Percentiles rank a stretch among this genome's conserved stretches.
phyloP scores from a whole-genome alignment of 2,888 invertebrate species.

The Napeogenes sylphis region DNA sequence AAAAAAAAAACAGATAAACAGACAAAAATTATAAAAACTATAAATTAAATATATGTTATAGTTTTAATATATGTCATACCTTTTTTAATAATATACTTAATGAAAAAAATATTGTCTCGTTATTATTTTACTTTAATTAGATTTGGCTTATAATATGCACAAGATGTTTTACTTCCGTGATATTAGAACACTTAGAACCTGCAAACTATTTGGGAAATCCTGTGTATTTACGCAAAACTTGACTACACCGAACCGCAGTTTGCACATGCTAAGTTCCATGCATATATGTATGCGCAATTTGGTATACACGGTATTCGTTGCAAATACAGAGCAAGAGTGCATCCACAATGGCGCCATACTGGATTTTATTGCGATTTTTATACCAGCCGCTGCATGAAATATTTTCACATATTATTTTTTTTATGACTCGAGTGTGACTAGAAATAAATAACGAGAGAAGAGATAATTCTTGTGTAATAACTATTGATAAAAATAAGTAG shows the following conservation, averaged over 20 bases:
- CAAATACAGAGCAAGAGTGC: not conserved
- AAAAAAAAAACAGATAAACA: no score
- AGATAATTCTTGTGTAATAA: no score
- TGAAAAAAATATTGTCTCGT: no score
- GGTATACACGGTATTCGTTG: not conserved
- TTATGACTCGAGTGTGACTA: not conserved
- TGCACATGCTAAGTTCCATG: not conserved
- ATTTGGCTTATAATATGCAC: no score
- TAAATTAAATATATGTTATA: no score
- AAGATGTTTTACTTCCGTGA: not conserved
- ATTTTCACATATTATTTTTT: not conserved
- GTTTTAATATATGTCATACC: no score
- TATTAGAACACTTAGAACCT: not conserved
- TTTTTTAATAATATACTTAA: no score
- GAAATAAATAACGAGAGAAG: no score
- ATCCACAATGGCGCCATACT: not conserved
- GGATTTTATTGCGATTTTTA: not conserved
- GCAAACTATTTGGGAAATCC: conserved; percentile 1
- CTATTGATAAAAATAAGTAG: no score
- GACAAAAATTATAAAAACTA: no score
- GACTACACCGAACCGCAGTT: not conserved
- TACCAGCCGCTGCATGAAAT: not conserved
- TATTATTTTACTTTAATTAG: no score
- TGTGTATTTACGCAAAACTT: not conserved
- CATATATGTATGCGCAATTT: conserved; percentile 2